Conservation (phyloP, 2,113 vertebrate species). For the Mormoops blainvillei region DNA sequence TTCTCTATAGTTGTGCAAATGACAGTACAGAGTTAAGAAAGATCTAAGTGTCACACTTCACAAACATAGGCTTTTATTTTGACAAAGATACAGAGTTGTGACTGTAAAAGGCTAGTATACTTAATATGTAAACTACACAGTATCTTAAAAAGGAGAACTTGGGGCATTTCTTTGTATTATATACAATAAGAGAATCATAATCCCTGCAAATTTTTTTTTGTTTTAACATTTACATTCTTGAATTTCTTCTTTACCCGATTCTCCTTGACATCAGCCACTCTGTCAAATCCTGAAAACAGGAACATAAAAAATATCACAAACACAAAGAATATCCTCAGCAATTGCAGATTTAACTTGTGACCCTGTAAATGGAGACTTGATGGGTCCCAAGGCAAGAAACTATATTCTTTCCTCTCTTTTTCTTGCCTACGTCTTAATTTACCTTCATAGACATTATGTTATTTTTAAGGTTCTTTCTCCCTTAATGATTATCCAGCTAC, state of each 20-base stretch:
- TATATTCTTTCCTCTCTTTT: background rate
- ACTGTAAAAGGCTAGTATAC: background rate
- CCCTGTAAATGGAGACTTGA: background rate
- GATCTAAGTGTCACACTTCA: background rate
- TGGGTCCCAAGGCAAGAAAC: background rate
- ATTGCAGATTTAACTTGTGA: background rate
- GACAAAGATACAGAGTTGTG: background rate
- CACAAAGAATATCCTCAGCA: background rate
- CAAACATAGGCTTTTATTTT: constrained; percentile 55
- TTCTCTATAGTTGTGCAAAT: background rate
- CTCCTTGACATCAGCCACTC: background rate
- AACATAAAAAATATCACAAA: background rate
- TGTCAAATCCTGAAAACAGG: constrained; percentile 42
- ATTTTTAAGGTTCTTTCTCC: background rate
- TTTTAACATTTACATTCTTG: constrained; percentile 37
- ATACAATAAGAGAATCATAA: background rate
- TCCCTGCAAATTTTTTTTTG: background rate
- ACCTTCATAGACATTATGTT: background rate
- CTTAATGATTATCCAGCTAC: background rate
- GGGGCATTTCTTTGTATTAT: background rate
- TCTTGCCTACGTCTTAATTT: background rate
- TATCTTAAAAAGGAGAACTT: background rate
- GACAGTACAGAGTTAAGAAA: background rate
- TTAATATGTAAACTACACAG: background rate
- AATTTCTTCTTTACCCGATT: background rate